Conservation (phyloP, 2,113 vertebrate genomes). For the Psephotus haematonotus region DNA sequence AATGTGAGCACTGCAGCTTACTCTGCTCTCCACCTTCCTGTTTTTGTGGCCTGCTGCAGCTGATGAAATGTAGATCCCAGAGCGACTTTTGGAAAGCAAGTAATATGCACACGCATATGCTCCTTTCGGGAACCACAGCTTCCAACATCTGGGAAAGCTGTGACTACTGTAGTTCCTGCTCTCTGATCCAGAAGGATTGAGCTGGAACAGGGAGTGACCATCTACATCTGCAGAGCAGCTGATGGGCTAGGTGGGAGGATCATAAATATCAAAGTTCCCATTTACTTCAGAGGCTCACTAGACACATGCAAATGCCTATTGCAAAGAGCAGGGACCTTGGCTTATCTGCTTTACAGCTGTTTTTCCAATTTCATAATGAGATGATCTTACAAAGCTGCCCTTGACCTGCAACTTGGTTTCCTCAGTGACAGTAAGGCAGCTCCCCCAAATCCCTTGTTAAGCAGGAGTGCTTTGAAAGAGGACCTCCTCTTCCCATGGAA, state of each 20-base stretch:
- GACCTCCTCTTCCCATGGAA: constrained; percentile 29
- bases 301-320: background rate
- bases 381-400: background rate
- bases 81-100: background rate
- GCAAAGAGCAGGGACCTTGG: background rate
- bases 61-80: background rate
- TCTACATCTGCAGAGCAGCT: background rate
- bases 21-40: background rate
- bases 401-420: constrained; percentile 14
- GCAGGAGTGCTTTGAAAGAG: constrained; percentile 24
- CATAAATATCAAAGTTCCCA: background rate
- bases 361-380: background rate
- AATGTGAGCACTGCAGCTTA: background rate
- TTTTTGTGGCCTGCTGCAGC: background rate
- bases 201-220: background rate
- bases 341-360: background rate
- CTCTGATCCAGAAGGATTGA: background rate
- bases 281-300: background rate
- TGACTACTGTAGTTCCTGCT: background rate
- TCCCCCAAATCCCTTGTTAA: background rate
- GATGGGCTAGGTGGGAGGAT: background rate
- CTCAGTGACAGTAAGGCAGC: background rate
- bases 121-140: background rate
- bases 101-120: background rate
- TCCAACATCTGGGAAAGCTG: background rate